Evolutionary conservation across 2,888 invertebrate species (phyloP), one percentile per base, ranked within the genome.

Genomic region (Nudaria mundana): DNA sequence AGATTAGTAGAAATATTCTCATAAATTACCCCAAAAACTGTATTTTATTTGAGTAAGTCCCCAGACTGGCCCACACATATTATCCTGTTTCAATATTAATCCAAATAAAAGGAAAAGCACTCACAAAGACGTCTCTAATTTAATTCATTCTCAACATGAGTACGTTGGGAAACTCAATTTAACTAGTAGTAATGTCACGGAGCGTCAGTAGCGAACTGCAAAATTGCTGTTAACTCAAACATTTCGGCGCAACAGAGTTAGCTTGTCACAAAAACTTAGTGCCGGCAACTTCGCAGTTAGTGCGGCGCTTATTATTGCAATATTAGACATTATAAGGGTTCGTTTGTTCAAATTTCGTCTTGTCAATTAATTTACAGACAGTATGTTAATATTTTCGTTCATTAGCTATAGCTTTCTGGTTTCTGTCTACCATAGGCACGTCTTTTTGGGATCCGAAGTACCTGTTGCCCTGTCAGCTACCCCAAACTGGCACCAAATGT

Each of bases 251-350:
- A 64, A 66, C 59, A 56, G 61, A 80, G 77, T 78, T 73, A 66
- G 69, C 71, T 67, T 79, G 79, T 82, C 80, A 74, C 76, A 79
- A 78, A 78, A 82, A 81, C 78, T 81, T 82, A 71, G 57, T 59
- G 60, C 51, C 45, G 35, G 29, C 31, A 29, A 52, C 59, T 51
- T 46, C 37, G 40, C 31, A 49, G 50, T 44, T 40, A 44, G 48
- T 34, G 41, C 40, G 43, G 28, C n/a, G 22, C 2, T 7, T 44
- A 58, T 56, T 57, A 37, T 30, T 23, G 8, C 8, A 44, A 16
- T 14, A 5, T 0, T 46, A 13, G 57, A 47, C 11, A 13, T 4
- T 18, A n/a, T n/a, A 3, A 20, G 15, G 14, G 14, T 28, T 12
- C 8, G 6, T 12, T 4, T 8, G 12, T 18, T 23, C 11, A 10